A percentile compares a stretch with the other conserved stretches of the same genome.
These are phyloP conservation scores for Trididemnum miniatum DNA, from an alignment of 23 tunicate species.

Conservation along the genomic window DNA sequence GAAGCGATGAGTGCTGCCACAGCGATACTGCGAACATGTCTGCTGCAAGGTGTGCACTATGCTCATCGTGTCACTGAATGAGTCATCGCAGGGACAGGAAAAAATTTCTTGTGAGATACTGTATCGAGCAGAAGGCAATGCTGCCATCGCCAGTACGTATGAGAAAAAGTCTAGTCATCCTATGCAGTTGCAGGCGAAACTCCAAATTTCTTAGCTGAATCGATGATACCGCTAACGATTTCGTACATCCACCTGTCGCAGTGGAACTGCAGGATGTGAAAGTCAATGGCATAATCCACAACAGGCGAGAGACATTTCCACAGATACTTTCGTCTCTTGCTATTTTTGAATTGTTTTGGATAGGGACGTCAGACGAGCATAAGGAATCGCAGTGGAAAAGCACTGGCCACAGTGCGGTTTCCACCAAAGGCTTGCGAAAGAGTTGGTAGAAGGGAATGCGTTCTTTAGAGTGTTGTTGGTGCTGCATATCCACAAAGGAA, in stretches of 20 bases:
- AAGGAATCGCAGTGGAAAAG: background rate
- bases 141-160: background rate
- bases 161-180: background rate
- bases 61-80: background rate
- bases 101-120: background rate
- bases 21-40: background rate
- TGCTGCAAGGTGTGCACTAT: background rate
- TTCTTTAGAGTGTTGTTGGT: no score
- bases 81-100: background rate
- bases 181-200: background rate
- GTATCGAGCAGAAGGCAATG: background rate
- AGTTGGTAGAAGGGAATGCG: background rate
- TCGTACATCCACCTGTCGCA: constrained; percentile 30
- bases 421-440: background rate
- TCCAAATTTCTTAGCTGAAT: background rate
- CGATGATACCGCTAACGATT: constrained; percentile 9
- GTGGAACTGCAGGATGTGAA: constrained; percentile 3
- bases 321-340: background rate
- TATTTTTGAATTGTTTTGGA: background rate
- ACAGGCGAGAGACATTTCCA: background rate
- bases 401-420: constrained; percentile 38
- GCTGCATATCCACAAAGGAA: no score
- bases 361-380: background rate
- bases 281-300: background rate
- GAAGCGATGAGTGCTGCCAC: background rate